phyloP scores from a whole-genome alignment of 2,888 invertebrate genomes.

The Orthonevra nobilis region DNA sequence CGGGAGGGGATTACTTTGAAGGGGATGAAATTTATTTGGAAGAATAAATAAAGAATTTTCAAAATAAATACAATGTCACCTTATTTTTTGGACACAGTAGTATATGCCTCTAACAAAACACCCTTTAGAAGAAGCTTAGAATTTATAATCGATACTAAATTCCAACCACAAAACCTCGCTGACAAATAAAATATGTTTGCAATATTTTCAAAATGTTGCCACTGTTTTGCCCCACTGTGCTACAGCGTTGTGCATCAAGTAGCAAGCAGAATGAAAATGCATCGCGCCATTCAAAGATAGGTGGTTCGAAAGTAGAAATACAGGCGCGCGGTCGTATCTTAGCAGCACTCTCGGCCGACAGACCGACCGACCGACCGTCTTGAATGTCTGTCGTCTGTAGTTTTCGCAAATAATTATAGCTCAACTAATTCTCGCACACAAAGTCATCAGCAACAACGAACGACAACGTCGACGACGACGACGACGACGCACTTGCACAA shows the following conservation, averaged over 20 bases:
- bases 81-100: too few relatives aligned
- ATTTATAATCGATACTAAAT: too few relatives aligned
- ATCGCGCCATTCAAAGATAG: constrained; percentile 39
- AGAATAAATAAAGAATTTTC: too few relatives aligned
- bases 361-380: constrained; percentile 4
- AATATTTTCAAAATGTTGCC: too few relatives aligned
- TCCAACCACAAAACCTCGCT: too few relatives aligned
- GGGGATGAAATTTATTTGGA: too few relatives aligned
- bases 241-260: not conserved
- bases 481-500: constrained; percentile 38
- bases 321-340: too few relatives aligned
- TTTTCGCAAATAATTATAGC: constrained; percentile 54
- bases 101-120: too few relatives aligned
- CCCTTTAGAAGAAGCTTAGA: too few relatives aligned
- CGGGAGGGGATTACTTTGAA: too few relatives aligned
- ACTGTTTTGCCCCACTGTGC: constrained; percentile 50
- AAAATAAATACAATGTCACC: too few relatives aligned
- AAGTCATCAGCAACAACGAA: constrained; percentile 31
- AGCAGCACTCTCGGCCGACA: not conserved
- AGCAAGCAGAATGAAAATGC: constrained; percentile 27
- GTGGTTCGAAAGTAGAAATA: constrained; percentile 45
- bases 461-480: constrained; percentile 28
- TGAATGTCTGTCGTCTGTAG: constrained; percentile 44
- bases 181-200: too few relatives aligned
- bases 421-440: constrained; percentile 53